Percentiles rank a stretch among this genome's conserved stretches.
phyloP scores from a whole-genome alignment of 1,140 invertebrate species.

The Drosophila equinoxialis region DNA sequence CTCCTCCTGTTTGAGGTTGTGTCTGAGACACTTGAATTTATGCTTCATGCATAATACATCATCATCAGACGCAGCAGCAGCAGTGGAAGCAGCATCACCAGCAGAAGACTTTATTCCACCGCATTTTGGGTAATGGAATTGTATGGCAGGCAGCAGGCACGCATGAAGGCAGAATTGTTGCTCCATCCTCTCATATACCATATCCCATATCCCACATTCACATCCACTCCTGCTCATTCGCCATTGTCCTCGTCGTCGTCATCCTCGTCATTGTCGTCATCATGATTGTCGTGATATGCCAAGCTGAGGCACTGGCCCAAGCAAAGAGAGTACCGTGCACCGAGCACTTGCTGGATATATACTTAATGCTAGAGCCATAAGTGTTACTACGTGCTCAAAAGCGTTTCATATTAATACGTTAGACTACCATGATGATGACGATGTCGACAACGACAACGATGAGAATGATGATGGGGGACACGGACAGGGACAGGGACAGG shows the following conservation, averaged over 20 bases:
- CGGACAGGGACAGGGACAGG: constrained; percentile 11
- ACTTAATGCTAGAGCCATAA: constrained; percentile 61
- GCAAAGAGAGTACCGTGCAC: constrained; percentile 32
- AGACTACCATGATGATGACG: constrained; percentile 28
- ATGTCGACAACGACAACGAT: neutral
- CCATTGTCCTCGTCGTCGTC: constrained; percentile 38
- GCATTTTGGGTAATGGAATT: constrained; percentile 78
- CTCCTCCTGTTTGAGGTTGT: constrained; percentile 24
- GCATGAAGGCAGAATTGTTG: constrained; percentile 39
- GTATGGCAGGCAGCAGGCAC: constrained; percentile 60
- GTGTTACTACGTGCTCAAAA: constrained; percentile 81
- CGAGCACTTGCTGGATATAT: constrained; percentile 25
- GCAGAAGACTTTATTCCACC: constrained; percentile 35
- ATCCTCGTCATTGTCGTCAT: constrained; percentile 37
- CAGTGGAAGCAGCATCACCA: constrained; percentile 4
- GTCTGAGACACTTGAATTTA: constrained; percentile 74
- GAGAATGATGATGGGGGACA: neutral
- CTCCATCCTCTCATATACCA: constrained; percentile 13
- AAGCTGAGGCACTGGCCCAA: constrained; percentile 22
- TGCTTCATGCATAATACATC: constrained; percentile 81
- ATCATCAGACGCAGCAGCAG: constrained; percentile 50
- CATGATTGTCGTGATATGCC: constrained; percentile 75
- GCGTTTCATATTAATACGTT: constrained; percentile 81
- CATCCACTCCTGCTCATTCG: constrained; percentile 39
- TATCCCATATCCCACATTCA: constrained; percentile 11